Evolutionary conservation across 1,140 invertebrate genomes (phyloP), one percentile per base, ranked within the genome.

Genomic region (Protaetia brevitarsis): DNA sequence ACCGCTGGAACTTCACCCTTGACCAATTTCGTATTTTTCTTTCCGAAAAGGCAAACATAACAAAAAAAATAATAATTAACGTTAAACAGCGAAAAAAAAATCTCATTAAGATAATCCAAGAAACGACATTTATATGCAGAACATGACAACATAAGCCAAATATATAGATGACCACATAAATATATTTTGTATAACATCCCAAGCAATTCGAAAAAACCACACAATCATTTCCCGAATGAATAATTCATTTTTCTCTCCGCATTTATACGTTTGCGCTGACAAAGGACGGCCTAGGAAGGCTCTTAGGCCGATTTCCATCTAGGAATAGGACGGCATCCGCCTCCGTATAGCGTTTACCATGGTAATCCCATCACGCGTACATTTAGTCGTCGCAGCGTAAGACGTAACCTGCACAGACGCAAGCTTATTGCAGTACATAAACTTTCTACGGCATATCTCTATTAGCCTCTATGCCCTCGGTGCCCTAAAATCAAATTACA

Each of bases 401-500:
- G 41, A 51, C 16, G 5, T 51, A 51, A 13, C 16, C 41, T 23
- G 13, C 41, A 51, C 41, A 51, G 41, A 23, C 41, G 41, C 41
- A 23, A 51, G 41, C 41, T 51, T 51, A 51, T 51, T 51, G 41
- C 41, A 51, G 13, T 23, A 51, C 41, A 51, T 23, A 51, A 51
- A 51, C 41, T 51, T 51, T 51, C 41, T 51, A 51, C 41, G 41
- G 41, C 41, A 51, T 51, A 51, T 51, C 41, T 51, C 41, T 51
- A 51, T 51, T 51, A 51, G 41, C 41, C 41, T 51, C 19, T 8
- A 51, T 51, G 41, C 41, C 41, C 16, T 51, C 7, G 41, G 41
- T 51, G 41, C 41, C 41, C 41, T 51, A 51, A 51, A 51, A 51
- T 51, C 41, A 51, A 51, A 51, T 51, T 51, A 51, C 41, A 51